Evolutionary conservation across 2,888 invertebrate genomes (phyloP), one percentile per base, ranked within the genome.

Genomic region (Erannis defoliaria): DNA sequence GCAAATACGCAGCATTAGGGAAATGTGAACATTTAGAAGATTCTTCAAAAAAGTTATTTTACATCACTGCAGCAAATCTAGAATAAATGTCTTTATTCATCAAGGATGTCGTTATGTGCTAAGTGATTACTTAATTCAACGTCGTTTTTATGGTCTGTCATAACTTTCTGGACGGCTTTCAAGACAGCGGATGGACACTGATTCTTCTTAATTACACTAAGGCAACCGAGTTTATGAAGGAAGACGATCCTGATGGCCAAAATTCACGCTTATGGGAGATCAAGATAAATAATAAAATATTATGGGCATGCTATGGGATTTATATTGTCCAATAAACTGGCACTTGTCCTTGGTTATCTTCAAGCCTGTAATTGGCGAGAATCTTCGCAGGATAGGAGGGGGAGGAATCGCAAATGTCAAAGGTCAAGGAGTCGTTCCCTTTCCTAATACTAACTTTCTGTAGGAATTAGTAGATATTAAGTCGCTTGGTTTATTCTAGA

Each of bases 41-140:
- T 23, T 42, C n/a, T 29, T 16, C 16, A 10, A 1, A 45, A 45
- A 26, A 42, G n/a, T n/a, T 40, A 40, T 5, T 42, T 42, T 8
- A 37, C 37, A 37, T 42, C 14, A 23, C n/a, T n/a, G n/a, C 16
- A 5, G 16, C 19, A 23, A 21, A 29, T 29, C n/a, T 46, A 18
- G 14, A n/a, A 8, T 6, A 29, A 38, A 31, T 31, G 48, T 42
- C 26, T 40, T 54, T 49, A 66, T 57, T 60, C 40, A 57, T 37
- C 38, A 51, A 38, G 43, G 55, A 64, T 55, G 57, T 62, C 64
- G 64, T 66, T 62, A 64, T 59, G 62, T 37, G 46, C 46, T 49
- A 51, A 53, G 67, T 60, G 64, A 70, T 67, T 65, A 62, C 68
- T 51, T 62, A 58, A 66, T 68, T 70, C 68, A 67, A 68, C 45